phyloP scores from a whole-genome alignment of 2,888 invertebrate species.

The Drosophila heteroneura region DNA sequence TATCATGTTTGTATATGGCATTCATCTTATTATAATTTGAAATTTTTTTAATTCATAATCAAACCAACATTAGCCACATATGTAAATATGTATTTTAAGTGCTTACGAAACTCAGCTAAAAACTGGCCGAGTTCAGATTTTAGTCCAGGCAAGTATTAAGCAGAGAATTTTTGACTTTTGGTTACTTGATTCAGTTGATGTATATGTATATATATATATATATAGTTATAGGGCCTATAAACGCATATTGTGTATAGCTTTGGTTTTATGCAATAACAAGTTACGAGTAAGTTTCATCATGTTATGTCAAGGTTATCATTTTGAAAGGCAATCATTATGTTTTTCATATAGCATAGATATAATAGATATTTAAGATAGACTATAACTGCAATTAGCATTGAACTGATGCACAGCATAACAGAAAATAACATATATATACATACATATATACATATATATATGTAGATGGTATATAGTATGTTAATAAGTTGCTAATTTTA shows the following conservation, averaged over 20 bases:
- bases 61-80: constrained; percentile 78
- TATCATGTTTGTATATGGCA: constrained; percentile 31
- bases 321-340: constrained; percentile 65
- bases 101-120: constrained; percentile 27
- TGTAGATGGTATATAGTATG: constrained; percentile 9
- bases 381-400: constrained; percentile 65
- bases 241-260: constrained; percentile 48
- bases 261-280: constrained; percentile 72
- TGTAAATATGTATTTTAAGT: constrained; percentile 53
- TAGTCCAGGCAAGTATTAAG: constrained; percentile 13
- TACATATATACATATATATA: constrained; percentile 4
- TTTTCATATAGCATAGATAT: constrained; percentile 45
- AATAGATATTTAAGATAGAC: constrained; percentile 42
- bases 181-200: constrained; percentile 13
- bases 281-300: constrained; percentile 59
- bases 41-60: constrained; percentile 51
- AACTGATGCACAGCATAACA: constrained; percentile 72
- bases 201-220: constrained; percentile 14
- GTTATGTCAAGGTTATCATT: constrained; percentile 56
- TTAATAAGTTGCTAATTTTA: constrained; percentile 35
- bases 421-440: constrained; percentile 40
- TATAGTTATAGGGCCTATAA: constrained; percentile 47
- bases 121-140: constrained; percentile 3
- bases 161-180: constrained; percentile 3
- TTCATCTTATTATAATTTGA: constrained; percentile 22